Base-by-base conservation (phyloP, 2,113 vertebrate genomes). In the Aegithalos caudatus region DNA sequence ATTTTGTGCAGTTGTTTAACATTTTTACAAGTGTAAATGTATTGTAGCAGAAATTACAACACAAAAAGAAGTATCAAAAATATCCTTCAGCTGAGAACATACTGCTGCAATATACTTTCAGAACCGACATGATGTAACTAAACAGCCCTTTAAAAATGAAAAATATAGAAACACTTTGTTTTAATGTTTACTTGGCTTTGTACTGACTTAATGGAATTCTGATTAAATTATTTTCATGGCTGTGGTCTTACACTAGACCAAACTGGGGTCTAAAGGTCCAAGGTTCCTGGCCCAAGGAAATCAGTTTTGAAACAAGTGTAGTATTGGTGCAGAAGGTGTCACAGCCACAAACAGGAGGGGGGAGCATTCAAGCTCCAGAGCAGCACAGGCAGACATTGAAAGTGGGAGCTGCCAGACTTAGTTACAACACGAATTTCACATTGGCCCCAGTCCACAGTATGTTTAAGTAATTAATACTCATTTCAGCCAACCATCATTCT, bases 381-480 rank as follows among this genome's bases (percentile, higher is more conserved):
- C 70, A 77, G 65, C 66, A 29, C 4, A 44, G 81, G 42, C 83
- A 77, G 80, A 57, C 71, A 12, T 8, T 0, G 0, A 45, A 51
- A 88, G 50, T 11, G 14, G 58, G 79, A 91, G 58, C 85, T 92
- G 70, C 84, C 79, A 82, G 62, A 57, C 69, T 93, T 12, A 51
- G 51, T 56, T 80, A 70, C 2, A 0, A 58, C 6, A 86, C 79
- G 67, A n/a, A 81, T 33, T 86, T 70, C 79, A 74, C 40, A 19
- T 2, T 74, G 83, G 76, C 64, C 67, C 44, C 60, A 47, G 18
- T 58, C 89, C 74, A 89, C 61, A 76, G 70, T 51, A 18, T 76
- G 71, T 62, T 95, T 94, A 87, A 73, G 74, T 65, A 91, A 88
- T 94, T 93, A 90, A 94, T 45, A 67, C 35, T 82, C 48, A 82